Percentiles rank a stretch among this genome's conserved stretches.
phyloP scores from a whole-genome alignment of 1,140 invertebrate genomes.

The Cryptotermes secundus region DNA sequence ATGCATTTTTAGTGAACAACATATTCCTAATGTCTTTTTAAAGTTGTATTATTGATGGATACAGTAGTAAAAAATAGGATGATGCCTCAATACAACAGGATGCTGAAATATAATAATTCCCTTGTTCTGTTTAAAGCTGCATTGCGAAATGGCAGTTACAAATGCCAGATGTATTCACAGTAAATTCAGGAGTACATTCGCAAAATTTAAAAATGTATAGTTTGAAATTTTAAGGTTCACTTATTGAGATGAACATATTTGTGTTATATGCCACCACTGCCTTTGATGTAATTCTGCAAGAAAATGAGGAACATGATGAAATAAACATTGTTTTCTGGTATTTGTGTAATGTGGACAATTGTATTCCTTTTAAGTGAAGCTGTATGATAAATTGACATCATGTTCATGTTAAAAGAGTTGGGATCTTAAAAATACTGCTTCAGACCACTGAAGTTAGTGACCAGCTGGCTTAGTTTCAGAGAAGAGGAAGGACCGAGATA shows the following conservation, averaged over 20 bases:
- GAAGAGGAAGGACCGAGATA: not conserved
- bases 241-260: not conserved
- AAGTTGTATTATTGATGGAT: too few species aligned
- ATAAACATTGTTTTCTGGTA: not conserved
- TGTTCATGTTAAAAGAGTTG: not conserved
- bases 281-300: not conserved
- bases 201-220: not conserved
- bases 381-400: not conserved
- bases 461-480: not conserved
- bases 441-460: not conserved
- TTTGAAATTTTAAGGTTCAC: not conserved
- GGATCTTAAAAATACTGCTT: not conserved
- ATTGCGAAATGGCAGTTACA: not conserved
- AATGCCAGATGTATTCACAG: not conserved
- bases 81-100: too few species aligned
- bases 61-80: too few species aligned
- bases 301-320: not conserved
- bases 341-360: too few species aligned
- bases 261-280: not conserved
- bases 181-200: not conserved
- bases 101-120: too few species aligned
- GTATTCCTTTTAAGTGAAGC: not conserved
- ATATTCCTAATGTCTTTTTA: too few species aligned
- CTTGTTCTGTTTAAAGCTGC: too few species aligned
- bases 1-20: too few species aligned